Evolutionary conservation across 2,113 vertebrate genomes (phyloP), one percentile per base, ranked within the genome.

Genomic region (Nettapus auritus): DNA sequence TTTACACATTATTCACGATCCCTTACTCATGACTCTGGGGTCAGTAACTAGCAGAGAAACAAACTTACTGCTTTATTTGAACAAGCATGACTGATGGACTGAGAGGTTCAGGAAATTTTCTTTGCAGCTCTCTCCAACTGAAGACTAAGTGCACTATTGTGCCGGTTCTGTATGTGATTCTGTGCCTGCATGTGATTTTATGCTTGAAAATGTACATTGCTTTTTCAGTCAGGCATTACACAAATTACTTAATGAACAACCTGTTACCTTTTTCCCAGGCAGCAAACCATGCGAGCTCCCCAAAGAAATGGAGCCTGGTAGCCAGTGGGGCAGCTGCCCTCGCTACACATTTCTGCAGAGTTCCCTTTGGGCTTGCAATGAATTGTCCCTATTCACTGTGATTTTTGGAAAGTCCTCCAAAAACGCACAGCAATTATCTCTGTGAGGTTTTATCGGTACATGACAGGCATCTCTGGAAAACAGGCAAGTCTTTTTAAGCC

Each of bases 1-100:
- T 93, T 92, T 91, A 88, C 94, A 81, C 92, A 66, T 93, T 69
- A 96, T 69, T 96, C 96, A 95, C 7, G 63, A 96, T 94, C 62
- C 78, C 78, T 95, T 96, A 95, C 87, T 96, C 95, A 94, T 93
- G 96, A 86, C 90, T 95, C 87, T 83, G 59, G 40, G 76, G 86
- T 80, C 57, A 91, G 80, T 83, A 87, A 95, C 64, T 46, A 89
- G 78, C 76, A 84, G 82, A 52, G 95, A 92, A 96, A 88, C 22
- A 57, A 90, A 85, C 77, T 34, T n/a, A 48, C 83, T 89, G 86
- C 94, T 95, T 74, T 91, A 96, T 63, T 52, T 71, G 88, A 94
- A 82, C 76, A 89, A 87, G 77, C 36, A 86, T 93, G 82, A 94
- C 57, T 62, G 79, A 96, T 94, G 86, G 85, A 75, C 82, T 82